A percentile compares a stretch with the other conserved stretches of the same genome.
These are phyloP conservation scores for Drosophila kuntzei DNA, from an alignment of 2,888 invertebrate species.

Conservation along the genomic window DNA sequence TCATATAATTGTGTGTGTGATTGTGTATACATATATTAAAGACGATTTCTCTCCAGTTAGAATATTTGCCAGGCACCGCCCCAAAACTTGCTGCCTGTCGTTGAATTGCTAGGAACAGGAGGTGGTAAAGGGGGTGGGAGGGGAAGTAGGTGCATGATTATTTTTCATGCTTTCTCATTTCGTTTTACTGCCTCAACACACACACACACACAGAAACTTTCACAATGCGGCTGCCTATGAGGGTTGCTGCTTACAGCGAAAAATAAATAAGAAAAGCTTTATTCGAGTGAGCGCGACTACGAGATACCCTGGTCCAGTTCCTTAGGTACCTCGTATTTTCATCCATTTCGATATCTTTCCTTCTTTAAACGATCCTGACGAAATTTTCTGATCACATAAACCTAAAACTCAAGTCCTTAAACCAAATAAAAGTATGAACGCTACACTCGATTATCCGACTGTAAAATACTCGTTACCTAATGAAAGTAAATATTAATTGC, in stretches of 20 bases:
- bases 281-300: background rate
- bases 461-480: too few species aligned
- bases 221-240: constrained; percentile 66
- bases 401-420: too few species aligned
- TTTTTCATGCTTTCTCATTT: constrained; percentile 79
- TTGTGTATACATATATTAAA: constrained; percentile 41
- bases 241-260: constrained; percentile 56
- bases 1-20: constrained; percentile 9
- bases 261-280: background rate
- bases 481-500: too few species aligned
- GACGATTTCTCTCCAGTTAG: constrained; percentile 59
- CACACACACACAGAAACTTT: constrained; percentile 56
- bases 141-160: constrained; percentile 62
- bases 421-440: too few species aligned
- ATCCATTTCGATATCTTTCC: too few species aligned
- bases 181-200: constrained; percentile 56
- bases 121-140: constrained; percentile 3
- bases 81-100: constrained; percentile 64
- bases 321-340: too few species aligned
- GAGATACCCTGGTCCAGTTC: background rate
- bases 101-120: background rate
- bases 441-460: too few species aligned
- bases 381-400: too few species aligned
- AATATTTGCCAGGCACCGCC: constrained; percentile 74
- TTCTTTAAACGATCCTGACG: too few species aligned